Base-by-base conservation (phyloP, 2,888 invertebrate genomes). In the Ectemnius lituratus region DNA sequence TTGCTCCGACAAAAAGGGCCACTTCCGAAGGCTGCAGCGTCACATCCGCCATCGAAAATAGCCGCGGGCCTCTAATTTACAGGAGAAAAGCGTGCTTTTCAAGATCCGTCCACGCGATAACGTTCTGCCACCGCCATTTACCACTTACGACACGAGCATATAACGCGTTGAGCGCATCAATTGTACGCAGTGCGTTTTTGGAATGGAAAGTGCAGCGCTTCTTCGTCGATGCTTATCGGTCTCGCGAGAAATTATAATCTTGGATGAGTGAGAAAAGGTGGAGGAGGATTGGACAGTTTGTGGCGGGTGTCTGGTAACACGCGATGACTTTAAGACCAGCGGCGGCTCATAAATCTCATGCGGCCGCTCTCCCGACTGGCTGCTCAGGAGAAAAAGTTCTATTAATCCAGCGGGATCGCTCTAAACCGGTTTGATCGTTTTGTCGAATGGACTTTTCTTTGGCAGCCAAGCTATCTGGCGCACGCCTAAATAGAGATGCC, bases 11-110 rank as follows among this genome's bases (percentile, higher is more conserved):
- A 85, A 85, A 84, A 84, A 85, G 84, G 76, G 82, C 84, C 77
- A 85, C 85, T 85, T 84, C 85, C 85, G 82, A 85, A 85, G 84
- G 77, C 76, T 86, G 84, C 86, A 76, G 65, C 86, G 85, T 85
- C 85, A 85, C 82, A 85, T 86, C 85, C 85, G 86, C 80, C 81
- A 79, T 76, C 79, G 79, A 82, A 80, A 83, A 84, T 84, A 80
- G 85, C 86, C 82, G 72, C 77, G 73, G 79, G 82, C 76, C 74
- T 81, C 72, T 82, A 85, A 85, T 85, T 86, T 84, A 68, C 78
- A 62, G 78, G 78, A 73, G 85, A 82, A 86, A 85, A 84, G 78
- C 78, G 71, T 72, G 76, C 71, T 80, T 86, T 86, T 79, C 73
- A 79, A 73, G 85, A 85, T 83, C 70, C 70, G 49, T 45, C 47